phyloP scores from a whole-genome alignment of 1,140 invertebrate species.

The Pteromalus puparum region DNA sequence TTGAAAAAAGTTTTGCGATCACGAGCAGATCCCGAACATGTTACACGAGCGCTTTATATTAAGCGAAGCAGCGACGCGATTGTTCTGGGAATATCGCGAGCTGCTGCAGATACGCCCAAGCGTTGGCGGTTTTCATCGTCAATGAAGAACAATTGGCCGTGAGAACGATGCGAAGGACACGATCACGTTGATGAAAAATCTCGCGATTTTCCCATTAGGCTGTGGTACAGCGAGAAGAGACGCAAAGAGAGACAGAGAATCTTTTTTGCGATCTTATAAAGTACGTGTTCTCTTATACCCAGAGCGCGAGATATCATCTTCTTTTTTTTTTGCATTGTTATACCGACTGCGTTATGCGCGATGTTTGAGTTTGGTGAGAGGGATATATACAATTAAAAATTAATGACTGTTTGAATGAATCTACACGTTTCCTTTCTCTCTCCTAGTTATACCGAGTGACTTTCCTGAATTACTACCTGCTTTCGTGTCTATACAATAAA shows the following conservation, averaged over 20 bases:
- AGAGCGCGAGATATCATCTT: neutral
- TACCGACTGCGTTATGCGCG: too few species aligned
- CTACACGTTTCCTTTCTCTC: neutral
- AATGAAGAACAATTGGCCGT: slow-evolving; percentile 58
- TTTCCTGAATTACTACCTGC: neutral
- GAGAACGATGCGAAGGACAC: slow-evolving; percentile 63
- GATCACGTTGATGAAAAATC: slow-evolving; percentile 54
- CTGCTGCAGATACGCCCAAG: neutral
- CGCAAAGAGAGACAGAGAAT: neutral
- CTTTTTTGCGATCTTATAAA: neutral
- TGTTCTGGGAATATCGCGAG: slow-evolving; percentile 27
- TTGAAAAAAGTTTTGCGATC: neutral
- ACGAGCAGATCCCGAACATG: neutral
- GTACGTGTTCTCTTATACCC: neutral
- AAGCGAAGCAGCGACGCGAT: neutral
- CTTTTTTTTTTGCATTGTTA: slow-evolving; percentile 12
- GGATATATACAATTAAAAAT: slow-evolving; percentile 10
- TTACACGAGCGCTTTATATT: neutral
- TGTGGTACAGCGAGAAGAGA: neutral
- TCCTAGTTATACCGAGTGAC: neutral
- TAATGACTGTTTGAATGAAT: neutral
- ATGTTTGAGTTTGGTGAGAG: neutral
- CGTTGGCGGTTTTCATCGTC: slow-evolving; percentile 31
- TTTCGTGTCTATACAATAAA: neutral
- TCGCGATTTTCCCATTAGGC: slow-evolving; percentile 34